phyloP scores from a whole-genome alignment of 2,113 vertebrate species.

The Sylvia atricapilla region DNA sequence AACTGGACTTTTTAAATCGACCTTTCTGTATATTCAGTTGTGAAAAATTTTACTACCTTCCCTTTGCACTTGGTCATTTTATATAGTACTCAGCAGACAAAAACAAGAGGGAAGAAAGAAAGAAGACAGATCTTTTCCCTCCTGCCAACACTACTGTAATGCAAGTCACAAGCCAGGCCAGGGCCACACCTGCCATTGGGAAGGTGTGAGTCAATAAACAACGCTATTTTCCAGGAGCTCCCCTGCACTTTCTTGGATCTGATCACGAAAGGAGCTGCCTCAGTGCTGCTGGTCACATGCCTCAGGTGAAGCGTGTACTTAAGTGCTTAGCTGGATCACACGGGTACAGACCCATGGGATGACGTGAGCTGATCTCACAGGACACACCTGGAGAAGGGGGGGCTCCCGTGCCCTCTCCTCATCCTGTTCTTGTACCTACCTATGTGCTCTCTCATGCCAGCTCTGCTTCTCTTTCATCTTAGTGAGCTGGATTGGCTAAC shows the following conservation, averaged over 20 bases:
- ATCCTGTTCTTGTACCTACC: neutral
- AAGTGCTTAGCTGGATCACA: neutral
- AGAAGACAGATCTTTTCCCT: neutral
- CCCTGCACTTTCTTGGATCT: neutral
- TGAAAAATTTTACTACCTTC: neutral
- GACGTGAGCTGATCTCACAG: neutral
- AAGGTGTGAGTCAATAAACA: neutral
- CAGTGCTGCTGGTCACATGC: constrained; percentile 3
- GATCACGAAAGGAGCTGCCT: neutral
- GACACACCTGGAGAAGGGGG: neutral
- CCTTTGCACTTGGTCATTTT: neutral
- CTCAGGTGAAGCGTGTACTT: neutral
- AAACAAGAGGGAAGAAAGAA: neutral
- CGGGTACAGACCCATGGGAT: neutral
- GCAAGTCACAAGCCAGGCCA: neutral
- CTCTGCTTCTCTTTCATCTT: neutral
- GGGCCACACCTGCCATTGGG: constrained; percentile 22
- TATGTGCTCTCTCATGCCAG: accelerated
- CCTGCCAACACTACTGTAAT: neutral
- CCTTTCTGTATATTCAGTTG: neutral
- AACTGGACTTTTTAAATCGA: neutral
- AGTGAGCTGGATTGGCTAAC: neutral
- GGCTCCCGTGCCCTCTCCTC: neutral
- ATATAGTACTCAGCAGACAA: no score
- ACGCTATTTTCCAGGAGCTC: neutral